phyloP scores from a whole-genome alignment of 1,140 invertebrate species.

The Dufourea novaeangliae region DNA sequence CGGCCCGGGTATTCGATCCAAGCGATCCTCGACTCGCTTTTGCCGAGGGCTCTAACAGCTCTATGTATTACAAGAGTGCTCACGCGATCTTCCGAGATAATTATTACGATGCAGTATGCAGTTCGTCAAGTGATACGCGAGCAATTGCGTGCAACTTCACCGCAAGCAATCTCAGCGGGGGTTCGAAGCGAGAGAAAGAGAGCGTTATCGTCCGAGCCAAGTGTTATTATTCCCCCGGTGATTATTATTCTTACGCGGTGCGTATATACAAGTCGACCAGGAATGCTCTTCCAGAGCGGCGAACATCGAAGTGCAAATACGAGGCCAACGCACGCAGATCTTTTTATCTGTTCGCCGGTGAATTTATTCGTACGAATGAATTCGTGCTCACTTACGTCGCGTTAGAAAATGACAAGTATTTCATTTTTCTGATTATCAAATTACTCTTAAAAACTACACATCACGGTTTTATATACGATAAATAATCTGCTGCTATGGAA shows the following conservation, averaged over 20 bases:
- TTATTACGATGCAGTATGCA: constrained; percentile 39
- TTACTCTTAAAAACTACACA: no score
- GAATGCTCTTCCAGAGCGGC: constrained; percentile 47
- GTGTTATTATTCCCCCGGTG: constrained; percentile 57
- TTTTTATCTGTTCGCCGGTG: constrained; percentile 35
- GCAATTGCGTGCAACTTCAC: constrained; percentile 47
- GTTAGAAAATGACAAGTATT: neutral
- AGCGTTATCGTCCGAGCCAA: constrained; percentile 33
- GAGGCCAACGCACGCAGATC: constrained; percentile 9
- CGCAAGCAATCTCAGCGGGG: constrained; percentile 19
- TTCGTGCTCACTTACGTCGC: constrained; percentile 1
- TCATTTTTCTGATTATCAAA: neutral
- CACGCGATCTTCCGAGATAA: constrained; percentile 55
- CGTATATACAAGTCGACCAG: constrained; percentile 38
- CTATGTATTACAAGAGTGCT: constrained; percentile 30
- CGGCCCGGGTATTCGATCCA: neutral
- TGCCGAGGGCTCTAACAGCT: constrained; percentile 3
- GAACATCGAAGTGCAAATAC: constrained; percentile 40
- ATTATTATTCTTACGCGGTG: constrained; percentile 56
- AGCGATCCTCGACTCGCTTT: neutral
- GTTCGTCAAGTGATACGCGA: constrained; percentile 50
- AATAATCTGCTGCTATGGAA: no score
- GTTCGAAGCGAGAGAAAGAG: neutral
- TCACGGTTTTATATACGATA: no score
- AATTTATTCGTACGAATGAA: neutral